These are phyloP conservation scores for Carcina quercana DNA, from an alignment of 2,888 invertebrate species.

Conservation along the genomic window DNA sequence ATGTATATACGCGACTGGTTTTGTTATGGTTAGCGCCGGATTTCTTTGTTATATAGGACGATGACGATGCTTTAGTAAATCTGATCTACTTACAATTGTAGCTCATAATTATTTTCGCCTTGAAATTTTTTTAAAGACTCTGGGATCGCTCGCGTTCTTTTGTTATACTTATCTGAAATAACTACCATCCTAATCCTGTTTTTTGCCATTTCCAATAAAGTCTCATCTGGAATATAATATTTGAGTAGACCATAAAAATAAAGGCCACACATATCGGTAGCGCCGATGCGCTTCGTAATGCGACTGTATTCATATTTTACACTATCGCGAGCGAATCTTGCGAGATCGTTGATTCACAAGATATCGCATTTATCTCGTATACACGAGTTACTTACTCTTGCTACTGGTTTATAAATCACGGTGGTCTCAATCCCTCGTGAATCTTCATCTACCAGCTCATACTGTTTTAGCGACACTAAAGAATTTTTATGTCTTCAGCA, in stretches of 20 bases:
- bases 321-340: slow-evolving; percentile 50
- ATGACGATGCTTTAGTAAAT: slow-evolving; percentile 1
- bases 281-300: slow-evolving; percentile 35
- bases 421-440: slow-evolving; percentile 6
- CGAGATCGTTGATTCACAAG: slow-evolving; percentile 58
- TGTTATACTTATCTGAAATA: too few species aligned
- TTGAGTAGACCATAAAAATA: too few species aligned
- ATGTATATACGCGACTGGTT: slow-evolving; percentile 48
- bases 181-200: too few species aligned
- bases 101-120: too few species aligned
- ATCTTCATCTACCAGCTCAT: too few species aligned
- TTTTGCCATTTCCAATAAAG: too few species aligned
- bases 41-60: slow-evolving; percentile 27
- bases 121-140: too few species aligned
- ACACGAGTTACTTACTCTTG: slow-evolving; percentile 39
- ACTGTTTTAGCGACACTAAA: too few species aligned
- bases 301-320: slow-evolving; percentile 62
- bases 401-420: slow-evolving; percentile 28
- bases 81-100: neutral
- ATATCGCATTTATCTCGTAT: too few species aligned
- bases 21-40: slow-evolving; percentile 42
- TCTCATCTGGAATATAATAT: too few species aligned
- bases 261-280: slow-evolving; percentile 2
- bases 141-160: too few species aligned
- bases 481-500: too few species aligned